A percentile compares a stretch with the other conserved stretches of the same genome.
Evolutionary conservation across 2,113 vertebrate species (phyloP).

Genomic region (Phrynosoma blainvillii): DNA sequence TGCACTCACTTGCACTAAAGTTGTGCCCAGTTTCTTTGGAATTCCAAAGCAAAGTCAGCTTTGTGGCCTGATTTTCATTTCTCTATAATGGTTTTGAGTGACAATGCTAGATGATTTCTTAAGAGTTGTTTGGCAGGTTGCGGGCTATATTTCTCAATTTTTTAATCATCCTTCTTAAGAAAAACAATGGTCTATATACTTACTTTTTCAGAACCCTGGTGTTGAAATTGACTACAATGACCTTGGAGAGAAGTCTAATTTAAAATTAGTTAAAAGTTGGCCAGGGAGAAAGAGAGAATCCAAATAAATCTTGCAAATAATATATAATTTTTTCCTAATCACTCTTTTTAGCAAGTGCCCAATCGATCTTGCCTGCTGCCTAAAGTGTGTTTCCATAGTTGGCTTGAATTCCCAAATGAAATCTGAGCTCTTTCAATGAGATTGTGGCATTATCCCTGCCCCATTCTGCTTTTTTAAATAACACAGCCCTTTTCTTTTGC

Average conservation of each 20-base stretch:
- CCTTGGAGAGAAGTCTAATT: too few relatives aligned
- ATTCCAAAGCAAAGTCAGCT: neutral
- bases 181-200: too few relatives aligned
- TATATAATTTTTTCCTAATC: slow-evolving; percentile 33
- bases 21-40: neutral
- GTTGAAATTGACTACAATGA: neutral
- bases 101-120: neutral
- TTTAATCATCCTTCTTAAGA: neutral
- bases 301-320: neutral
- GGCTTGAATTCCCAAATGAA: slow-evolving; percentile 21
- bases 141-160: neutral
- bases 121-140: neutral
- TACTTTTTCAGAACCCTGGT: neutral
- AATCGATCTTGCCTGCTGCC: neutral
- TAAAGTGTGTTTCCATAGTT: neutral
- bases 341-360: neutral
- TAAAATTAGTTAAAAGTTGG: too few relatives aligned
- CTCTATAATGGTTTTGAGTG: neutral
- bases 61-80: neutral
- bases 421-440: neutral
- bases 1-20: neutral
- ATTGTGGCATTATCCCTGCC: neutral
- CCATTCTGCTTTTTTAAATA: neutral
- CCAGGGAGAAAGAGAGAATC: neutral
- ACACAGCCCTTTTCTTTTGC: neutral